These are phyloP conservation scores for Calliopum simillimum DNA, from an alignment of 2,888 invertebrate species.

Conservation along the genomic window DNA sequence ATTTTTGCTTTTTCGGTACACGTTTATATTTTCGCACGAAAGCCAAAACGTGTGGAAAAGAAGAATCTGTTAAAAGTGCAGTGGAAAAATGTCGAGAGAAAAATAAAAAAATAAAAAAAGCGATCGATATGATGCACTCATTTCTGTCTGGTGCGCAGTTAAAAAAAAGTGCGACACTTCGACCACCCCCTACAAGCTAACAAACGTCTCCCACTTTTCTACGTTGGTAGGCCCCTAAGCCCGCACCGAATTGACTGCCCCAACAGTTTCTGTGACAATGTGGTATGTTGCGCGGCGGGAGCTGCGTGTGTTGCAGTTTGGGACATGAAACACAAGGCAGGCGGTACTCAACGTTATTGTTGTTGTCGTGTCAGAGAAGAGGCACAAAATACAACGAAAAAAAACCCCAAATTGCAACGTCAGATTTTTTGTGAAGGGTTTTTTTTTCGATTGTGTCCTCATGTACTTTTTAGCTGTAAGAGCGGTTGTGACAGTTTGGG, in stretches of 20 bases:
- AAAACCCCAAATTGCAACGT: constrained; percentile 65
- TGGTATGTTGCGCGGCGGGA: neutral
- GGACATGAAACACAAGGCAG: constrained; percentile 26
- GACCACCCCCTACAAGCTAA: constrained; percentile 37
- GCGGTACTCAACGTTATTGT: neutral
- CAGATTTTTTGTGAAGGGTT: constrained; percentile 59
- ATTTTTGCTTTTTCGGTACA: no score
- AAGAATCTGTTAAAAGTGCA: constrained; percentile 54
- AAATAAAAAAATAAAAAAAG: constrained; percentile 58
- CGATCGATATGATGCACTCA: constrained; percentile 68
- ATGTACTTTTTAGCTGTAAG: constrained; percentile 31
- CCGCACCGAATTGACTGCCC: neutral
- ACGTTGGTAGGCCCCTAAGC: neutral
- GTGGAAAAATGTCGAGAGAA: constrained; percentile 58
- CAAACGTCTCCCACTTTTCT: neutral
- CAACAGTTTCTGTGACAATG: neutral
- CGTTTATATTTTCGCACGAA: constrained; percentile 1
- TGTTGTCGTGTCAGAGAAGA: constrained; percentile 30
- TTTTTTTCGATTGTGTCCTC: constrained; percentile 54
- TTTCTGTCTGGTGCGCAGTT: constrained; percentile 66
- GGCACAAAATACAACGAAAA: constrained; percentile 44
- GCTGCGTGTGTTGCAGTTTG: constrained; percentile 29
- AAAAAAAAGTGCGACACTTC: constrained; percentile 51
- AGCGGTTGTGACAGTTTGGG: neutral
- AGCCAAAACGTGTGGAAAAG: constrained; percentile 31